Base-by-base conservation (phyloP, 2,888 invertebrate species). In the Nycteola revayana region DNA sequence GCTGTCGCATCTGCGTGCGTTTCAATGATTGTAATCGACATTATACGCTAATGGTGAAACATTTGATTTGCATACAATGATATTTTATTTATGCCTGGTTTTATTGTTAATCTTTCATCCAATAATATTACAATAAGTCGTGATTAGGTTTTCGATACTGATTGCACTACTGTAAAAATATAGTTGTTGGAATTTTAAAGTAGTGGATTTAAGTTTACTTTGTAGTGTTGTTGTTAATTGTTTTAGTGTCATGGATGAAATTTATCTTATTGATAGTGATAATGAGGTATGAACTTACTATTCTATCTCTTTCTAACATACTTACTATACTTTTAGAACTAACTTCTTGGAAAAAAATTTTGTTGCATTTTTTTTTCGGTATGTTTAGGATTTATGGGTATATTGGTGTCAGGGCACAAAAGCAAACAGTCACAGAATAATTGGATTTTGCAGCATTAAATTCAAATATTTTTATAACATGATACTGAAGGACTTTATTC, bases 1-100 rank as follows among this genome's bases (percentile, higher is more conserved):
- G 68, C 58, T 72, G 58, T 54, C 54, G 45, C 52, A 50, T 60
- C 59, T 62, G 59, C 58, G 67, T 66, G 63, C 66, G 59, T 69
- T 69, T 66, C 54, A 64, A 60, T 47, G 66, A 64, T 61, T 60
- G 52, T 51, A 66, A 66, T 57, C 52, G 66, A 66, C 64, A 67
- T 73, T 69, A 71, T 67, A 70, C 53, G 75, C 76, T 76, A 76
- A 69, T 75, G 70, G 68, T 72, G 67, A 65, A 66, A 38, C 66
- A 61, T 76, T 70, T 79, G 32, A 84, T 87, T 87, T 81, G 84
- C 85, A 84, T 86, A 83, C 78, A 84, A 82, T 85, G 59, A 64
- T 67, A 60, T 62, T 70, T 49, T 67, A 60, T 62, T 67, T 65
- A 53, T 63, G 75, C 70, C 67, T 75, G 71, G 51, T 64, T n/a